A percentile compares a stretch with the other conserved stretches of the same genome.
Evolutionary conservation across 2,888 invertebrate species (phyloP).

Genomic region (Dyspetes luteomarginatus): DNA sequence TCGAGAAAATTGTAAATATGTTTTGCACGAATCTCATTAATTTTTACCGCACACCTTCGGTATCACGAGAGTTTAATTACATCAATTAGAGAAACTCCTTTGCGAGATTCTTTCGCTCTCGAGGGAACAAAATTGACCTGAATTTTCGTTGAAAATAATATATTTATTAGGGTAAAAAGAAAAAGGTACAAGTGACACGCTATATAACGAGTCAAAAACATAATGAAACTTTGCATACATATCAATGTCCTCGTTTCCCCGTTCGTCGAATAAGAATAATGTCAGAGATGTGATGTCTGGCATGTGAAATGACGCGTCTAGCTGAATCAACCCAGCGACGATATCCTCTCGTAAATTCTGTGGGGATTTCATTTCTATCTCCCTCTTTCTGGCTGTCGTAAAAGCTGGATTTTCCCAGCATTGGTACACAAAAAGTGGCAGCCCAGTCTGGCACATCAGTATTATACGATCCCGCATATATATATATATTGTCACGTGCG

Average conservation of each 20-base stretch:
- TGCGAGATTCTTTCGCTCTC: no score
- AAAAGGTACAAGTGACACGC: not conserved
- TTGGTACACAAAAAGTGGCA: slow-evolving; percentile 43
- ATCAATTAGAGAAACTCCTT: no score
- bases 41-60: not conserved
- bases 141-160: no score
- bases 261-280: slow-evolving; percentile 52
- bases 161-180: no score
- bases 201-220: not conserved
- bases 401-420: slow-evolving; percentile 46
- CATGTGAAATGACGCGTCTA: slow-evolving; percentile 3
- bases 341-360: slow-evolving; percentile 56
- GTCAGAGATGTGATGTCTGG: not conserved
- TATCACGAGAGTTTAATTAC: slow-evolving; percentile 17
- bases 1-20: not conserved
- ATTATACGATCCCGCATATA: slow-evolving; percentile 15
- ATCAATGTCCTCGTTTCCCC: slow-evolving; percentile 33
- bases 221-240: slow-evolving; percentile 47
- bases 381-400: slow-evolving; percentile 46
- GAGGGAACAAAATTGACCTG: no score
- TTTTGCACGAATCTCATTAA: not conserved
- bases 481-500: slow-evolving; percentile 9
- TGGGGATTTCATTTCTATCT: slow-evolving; percentile 34
- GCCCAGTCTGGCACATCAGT: slow-evolving; percentile 42
- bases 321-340: slow-evolving; percentile 25